Evolutionary conservation across 1,140 invertebrate genomes (phyloP).

Genomic region (Pemphigus obesinymphae): DNA sequence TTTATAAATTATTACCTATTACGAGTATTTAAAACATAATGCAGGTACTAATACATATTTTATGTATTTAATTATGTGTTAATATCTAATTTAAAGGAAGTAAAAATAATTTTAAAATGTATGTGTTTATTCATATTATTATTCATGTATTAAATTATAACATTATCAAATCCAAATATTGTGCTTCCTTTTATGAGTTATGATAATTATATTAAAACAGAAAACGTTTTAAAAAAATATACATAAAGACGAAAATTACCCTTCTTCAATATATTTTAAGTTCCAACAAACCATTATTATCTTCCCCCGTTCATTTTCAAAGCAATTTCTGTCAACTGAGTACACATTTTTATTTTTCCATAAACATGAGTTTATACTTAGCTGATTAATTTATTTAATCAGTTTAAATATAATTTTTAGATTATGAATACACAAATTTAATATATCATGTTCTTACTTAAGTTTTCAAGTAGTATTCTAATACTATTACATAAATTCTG

Average conservation of each 20-base stretch:
- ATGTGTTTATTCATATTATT: too few species aligned
- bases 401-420: neutral
- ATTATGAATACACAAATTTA: neutral
- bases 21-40: too few species aligned
- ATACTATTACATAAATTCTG: neutral
- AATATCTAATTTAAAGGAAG: too few species aligned
- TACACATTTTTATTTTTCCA: neutral
- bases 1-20: too few species aligned
- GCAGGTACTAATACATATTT: too few species aligned
- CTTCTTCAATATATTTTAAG: neutral
- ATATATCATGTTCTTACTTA: neutral
- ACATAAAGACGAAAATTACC: neutral
- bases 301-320: neutral
- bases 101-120: too few species aligned
- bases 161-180: too few species aligned
- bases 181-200: neutral
- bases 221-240: neutral
- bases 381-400: constrained; percentile 28
- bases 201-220: neutral
- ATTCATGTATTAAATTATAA: too few species aligned
- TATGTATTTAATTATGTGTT: too few species aligned
- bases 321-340: neutral
- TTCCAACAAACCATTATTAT: neutral
- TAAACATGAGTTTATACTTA: neutral
- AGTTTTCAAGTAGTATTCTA: neutral